Evolutionary conservation across 2,113 vertebrate species (phyloP), one percentile per base, ranked within the genome.

Genomic region (Pseudois nayaur): DNA sequence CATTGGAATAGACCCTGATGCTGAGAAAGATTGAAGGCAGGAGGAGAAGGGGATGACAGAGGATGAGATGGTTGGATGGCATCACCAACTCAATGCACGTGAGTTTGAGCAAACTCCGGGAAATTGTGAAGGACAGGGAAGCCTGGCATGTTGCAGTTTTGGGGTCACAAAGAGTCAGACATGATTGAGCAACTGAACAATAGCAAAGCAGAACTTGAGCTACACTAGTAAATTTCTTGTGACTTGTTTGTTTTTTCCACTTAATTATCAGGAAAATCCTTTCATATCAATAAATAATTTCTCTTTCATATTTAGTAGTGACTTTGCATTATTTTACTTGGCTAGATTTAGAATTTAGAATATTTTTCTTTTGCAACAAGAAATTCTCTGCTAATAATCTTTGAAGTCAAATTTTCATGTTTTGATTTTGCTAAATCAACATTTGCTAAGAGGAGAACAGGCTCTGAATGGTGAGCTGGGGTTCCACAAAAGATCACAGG

Each of bases 341-440:
- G 3, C 5, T 86, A 55, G 57, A 13, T 50, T 91, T 23, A 81
- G 36, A 93, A 84, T n/a, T 90, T 36, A 64, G 16, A 74, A 55
- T 29, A 19, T 23, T 83, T 95, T 93, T 95, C 86, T 88, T 48
- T 55, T 71, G 40, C 25, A 89, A 67, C 25, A 64, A 57, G 92
- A 89, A 91, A 60, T 60, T 57, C 8, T 92, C 23, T 89, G 59
- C 33, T 60, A 52, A 74, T 13, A 62, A 64, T 76, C 19, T 64
- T 50, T 64, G 79, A 92, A 67, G 12, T 62, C 40, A 76, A n/a
- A 76, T 54, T 2, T 40, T 86, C 89, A 50, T 82, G 31, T 31
- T 76, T 33, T 33, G 19, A 84, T 33, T 43, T 84, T 88, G 59
- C 45, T 29, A 60, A 36, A 84, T 50, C 31, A 43, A 84, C 19